These are phyloP conservation scores for Crematogaster levior DNA, from an alignment of 2,888 invertebrate genomes.

Conservation along the genomic window DNA sequence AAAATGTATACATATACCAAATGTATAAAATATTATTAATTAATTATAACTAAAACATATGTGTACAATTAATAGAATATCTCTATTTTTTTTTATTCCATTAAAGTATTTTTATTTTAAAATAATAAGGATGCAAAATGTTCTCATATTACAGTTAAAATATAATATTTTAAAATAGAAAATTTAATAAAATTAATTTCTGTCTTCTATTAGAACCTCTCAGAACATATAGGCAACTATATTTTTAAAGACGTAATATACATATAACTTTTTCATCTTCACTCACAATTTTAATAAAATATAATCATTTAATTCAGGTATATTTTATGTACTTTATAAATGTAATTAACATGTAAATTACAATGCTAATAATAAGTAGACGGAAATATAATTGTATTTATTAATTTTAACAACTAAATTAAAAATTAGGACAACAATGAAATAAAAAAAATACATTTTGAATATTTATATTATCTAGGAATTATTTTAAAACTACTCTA, in stretches of 20 bases:
- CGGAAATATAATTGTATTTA: neutral
- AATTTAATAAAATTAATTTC: conserved; percentile 1
- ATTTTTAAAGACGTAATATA: neutral
- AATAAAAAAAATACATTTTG: too few species aligned
- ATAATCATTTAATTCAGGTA: neutral
- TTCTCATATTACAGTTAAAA: neutral
- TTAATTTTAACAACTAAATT: neutral
- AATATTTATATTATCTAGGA: neutral
- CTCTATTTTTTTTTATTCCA: neutral
- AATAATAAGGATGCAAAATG: neutral
- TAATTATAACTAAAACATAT: neutral
- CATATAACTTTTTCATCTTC: neutral
- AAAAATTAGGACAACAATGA: neutral
- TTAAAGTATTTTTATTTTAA: neutral
- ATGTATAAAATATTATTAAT: neutral
- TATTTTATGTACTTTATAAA: neutral
- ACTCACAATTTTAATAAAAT: neutral
- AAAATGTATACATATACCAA: neutral
- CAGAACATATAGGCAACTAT: neutral
- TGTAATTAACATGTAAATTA: too few species aligned
- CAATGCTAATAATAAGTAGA: neutral
- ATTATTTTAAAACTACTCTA: neutral
- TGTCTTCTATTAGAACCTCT: neutral
- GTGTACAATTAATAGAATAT: neutral
- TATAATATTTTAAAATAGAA: neutral